These are phyloP conservation scores for Ochotona princeps DNA, from an alignment of 2,113 vertebrate genomes.

Conservation along the genomic window DNA sequence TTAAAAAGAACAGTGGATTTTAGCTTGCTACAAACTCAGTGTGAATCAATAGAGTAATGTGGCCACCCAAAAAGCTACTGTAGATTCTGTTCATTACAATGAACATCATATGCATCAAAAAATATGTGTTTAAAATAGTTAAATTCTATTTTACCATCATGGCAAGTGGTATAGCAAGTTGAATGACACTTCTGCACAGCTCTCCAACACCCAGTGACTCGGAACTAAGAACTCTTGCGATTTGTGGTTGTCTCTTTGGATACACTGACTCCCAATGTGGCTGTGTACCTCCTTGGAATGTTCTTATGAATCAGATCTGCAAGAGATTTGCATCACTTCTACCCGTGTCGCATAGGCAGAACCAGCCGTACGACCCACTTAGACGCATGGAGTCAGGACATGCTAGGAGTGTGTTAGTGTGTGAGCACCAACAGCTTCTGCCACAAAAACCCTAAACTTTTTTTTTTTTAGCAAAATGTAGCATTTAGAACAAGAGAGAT, in stretches of 20 bases:
- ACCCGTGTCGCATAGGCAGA: neutral
- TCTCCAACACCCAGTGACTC: neutral
- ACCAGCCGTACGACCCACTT: neutral
- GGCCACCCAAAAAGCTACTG: neutral
- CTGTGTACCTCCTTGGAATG: neutral
- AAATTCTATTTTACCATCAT: neutral
- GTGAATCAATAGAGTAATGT: neutral
- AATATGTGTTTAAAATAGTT: conserved; percentile 14
- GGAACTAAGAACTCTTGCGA: neutral
- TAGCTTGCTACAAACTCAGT: neutral
- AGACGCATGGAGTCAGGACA: neutral
- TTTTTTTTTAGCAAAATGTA: neutral
- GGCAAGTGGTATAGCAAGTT: neutral
- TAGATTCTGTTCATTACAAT: neutral
- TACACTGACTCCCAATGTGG: neutral
- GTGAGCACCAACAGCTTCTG: neutral
- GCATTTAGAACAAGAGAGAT: neutral
- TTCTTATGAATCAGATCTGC: neutral
- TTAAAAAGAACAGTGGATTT: conserved; percentile 25
- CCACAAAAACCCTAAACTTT: conserved; percentile 5
- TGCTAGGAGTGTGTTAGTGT: neutral
- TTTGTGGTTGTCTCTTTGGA: neutral
- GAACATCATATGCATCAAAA: neutral
- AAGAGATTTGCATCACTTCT: neutral
- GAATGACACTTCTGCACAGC: neutral